phyloP scores from a whole-genome alignment of 2,888 invertebrate genomes.

The Hyposoter didymator region DNA sequence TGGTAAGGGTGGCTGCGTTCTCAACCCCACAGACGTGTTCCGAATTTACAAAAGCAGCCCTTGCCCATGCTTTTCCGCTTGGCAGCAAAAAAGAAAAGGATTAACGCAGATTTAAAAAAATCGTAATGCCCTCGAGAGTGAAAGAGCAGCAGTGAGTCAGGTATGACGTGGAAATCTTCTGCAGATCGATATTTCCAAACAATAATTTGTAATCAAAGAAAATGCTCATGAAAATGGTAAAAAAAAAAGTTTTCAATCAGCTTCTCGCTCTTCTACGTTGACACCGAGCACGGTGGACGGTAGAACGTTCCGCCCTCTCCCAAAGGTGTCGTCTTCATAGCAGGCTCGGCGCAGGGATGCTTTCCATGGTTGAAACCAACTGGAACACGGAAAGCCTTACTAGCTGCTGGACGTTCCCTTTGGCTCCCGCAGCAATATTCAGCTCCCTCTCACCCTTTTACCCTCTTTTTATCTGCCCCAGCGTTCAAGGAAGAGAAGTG shows the following conservation, averaged over 20 bases:
- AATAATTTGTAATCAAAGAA: background rate
- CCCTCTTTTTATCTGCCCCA: slow-evolving; percentile 2
- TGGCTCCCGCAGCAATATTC: slow-evolving; percentile 41
- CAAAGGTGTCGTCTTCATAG: slow-evolving; percentile 26
- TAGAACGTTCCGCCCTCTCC: slow-evolving; percentile 19
- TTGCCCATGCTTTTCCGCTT: slow-evolving; percentile 11
- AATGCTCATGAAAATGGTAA: background rate
- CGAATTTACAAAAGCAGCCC: slow-evolving; percentile 56
- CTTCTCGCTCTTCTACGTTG: too few relatives aligned
- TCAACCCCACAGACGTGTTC: slow-evolving; percentile 49
- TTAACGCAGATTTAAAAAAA: slow-evolving; percentile 41
- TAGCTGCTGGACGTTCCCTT: slow-evolving; percentile 33
- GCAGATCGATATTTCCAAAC: too few relatives aligned
- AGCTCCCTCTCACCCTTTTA: slow-evolving; percentile 22
- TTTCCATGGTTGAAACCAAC: background rate
- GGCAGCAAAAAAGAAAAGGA: slow-evolving; percentile 9
- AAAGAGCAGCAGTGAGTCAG: slow-evolving; percentile 19
- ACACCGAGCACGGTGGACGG: background rate
- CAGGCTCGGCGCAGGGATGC: slow-evolving; percentile 28
- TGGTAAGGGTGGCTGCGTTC: slow-evolving; percentile 29
- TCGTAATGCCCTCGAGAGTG: slow-evolving; percentile 49
- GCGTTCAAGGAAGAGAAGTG: slow-evolving; percentile 68
- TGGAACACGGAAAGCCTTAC: slow-evolving; percentile 32
- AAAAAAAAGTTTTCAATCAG: background rate
- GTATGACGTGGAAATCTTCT: background rate